Base-by-base conservation (phyloP, 2,888 invertebrate species). In the Halictus ligatus region DNA sequence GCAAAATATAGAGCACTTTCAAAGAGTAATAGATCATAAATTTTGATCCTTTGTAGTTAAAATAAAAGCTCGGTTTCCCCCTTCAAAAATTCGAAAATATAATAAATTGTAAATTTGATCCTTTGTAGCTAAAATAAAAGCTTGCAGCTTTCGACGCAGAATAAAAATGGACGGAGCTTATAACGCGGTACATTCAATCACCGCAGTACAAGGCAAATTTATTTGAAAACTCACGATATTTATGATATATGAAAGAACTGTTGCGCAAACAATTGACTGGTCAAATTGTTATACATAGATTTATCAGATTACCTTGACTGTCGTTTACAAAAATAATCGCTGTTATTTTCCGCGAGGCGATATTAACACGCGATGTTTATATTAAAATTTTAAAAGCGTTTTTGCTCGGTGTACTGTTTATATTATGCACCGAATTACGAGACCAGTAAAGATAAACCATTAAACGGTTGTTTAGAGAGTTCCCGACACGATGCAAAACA, bases 171-270 rank as follows among this genome's bases (percentile, higher is more conserved):
- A 69, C 18, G 43, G 18, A 69, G 69, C 40, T 69, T 69, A 35
- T 29, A 35, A 67, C 29, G 10, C 21, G 29, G 67, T 35, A 29
- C 29, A 67, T 35, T 67, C 67, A 67, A 35, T 67, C 67, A 67
- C 35, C 0, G 5, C 13, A 25, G 8, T 40, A n/a, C 21, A 18
- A 5, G 35, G 13, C 40, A 7, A 43, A 54, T 78, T 29, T 29
- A 40, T 29, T 58, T 78, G 67, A 67, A 67, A 67, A 29, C 18
- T 35, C 35, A 8, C 18, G 67, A 35, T 35, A 67, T 35, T 29
- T 35, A 67, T 67, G 67, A 67, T 67, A 67, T 67, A 67, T 69
- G 69, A 69, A 69, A 69, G 69, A 69, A 69, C 29, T 18, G 67
- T 35, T 67, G 35, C 35, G 35, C 67, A 67, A 67, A 67, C 67